A percentile compares a stretch with the other conserved stretches of the same genome.
Evolutionary conservation across 2,113 vertebrate species (phyloP).

Genomic region (Chionis minor): DNA sequence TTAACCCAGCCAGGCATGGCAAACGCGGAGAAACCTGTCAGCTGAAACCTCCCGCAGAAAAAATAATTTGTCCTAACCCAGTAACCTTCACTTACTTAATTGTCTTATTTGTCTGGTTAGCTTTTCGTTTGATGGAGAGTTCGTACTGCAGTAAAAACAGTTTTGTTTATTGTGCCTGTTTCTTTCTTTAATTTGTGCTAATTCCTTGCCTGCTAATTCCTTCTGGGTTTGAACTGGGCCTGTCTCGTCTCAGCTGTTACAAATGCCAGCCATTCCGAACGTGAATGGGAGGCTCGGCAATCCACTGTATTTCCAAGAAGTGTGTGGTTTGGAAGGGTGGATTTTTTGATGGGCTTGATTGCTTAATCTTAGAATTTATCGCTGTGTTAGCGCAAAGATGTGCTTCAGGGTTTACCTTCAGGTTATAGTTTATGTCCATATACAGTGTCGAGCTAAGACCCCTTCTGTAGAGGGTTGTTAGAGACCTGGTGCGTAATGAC

Average conservation of each 20-base stretch:
- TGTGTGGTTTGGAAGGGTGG: neutral
- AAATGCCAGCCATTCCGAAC: neutral
- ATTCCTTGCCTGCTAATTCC: neutral
- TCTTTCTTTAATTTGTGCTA: neutral
- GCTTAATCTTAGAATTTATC: neutral
- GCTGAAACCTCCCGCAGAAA: neutral
- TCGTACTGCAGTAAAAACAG: neutral
- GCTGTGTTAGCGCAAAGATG: accelerated
- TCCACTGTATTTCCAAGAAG: neutral
- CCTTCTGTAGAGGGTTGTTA: neutral
- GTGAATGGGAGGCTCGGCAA: neutral
- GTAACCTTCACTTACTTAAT: neutral
- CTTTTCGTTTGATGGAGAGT: neutral
- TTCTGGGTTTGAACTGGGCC: neutral
- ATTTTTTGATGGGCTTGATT: neutral
- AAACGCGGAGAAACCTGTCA: neutral
- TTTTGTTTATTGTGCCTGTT: neutral
- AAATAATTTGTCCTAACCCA: neutral
- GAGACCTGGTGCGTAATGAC: neutral
- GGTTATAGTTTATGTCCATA: neutral
- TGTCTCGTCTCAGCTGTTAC: neutral
- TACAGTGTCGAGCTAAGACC: neutral
- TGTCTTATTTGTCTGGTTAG: neutral
- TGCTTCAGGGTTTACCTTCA: neutral
- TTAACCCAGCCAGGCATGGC: neutral